Conservation (phyloP, 2,888 invertebrate genomes). For the Norana najaformis region DNA sequence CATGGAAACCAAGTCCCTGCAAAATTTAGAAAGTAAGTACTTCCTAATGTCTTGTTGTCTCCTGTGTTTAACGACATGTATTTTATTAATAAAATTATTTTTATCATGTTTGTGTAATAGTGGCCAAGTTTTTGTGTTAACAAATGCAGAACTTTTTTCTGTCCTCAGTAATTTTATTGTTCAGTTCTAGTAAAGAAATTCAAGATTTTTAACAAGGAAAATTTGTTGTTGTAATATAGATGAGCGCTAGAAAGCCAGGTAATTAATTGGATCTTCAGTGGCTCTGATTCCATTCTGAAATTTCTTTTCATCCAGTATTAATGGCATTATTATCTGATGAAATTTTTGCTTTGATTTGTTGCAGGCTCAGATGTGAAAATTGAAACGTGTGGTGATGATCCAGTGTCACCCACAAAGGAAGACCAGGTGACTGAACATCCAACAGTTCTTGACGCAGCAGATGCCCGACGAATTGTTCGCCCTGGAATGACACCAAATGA, state of each 20-base stretch:
- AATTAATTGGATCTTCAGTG: not conserved
- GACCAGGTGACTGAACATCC: not conserved
- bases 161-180: not conserved
- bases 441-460: not conserved
- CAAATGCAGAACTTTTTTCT: not conserved
- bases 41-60: no score
- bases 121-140: not conserved
- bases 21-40: not conserved
- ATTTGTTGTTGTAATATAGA: not conserved
- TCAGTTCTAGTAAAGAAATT: not conserved
- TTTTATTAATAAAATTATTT: not conserved
- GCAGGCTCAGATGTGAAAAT: not conserved
- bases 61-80: no score
- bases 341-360: not conserved
- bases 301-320: not conserved
- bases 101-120: not conserved
- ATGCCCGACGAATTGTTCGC: conserved; percentile 64
- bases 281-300: not conserved
- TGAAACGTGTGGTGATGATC: not conserved
- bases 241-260: no score
- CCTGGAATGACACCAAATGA: conserved; percentile 86
- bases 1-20: not conserved
- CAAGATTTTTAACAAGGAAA: not conserved
- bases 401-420: not conserved
- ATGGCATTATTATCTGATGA: not conserved